phyloP scores from a whole-genome alignment of 2,113 vertebrate genomes.

The Strix aluco region DNA sequence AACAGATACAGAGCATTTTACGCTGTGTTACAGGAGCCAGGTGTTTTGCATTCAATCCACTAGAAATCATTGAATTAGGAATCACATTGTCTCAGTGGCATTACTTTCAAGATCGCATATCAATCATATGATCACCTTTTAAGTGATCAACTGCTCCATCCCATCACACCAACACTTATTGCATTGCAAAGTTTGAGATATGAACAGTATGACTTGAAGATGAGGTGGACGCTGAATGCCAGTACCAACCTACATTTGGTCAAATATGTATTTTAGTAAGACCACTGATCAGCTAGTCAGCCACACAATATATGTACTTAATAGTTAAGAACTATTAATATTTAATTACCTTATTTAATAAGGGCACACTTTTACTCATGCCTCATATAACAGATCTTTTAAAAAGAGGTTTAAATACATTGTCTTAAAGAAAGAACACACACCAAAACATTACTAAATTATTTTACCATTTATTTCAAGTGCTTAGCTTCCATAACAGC shows the following conservation, averaged over 20 bases:
- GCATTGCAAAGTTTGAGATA: background rate
- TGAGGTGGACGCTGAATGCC: background rate
- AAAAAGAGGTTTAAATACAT: background rate
- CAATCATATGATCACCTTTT: background rate
- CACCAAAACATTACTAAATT: background rate
- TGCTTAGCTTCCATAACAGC: background rate
- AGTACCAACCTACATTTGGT: background rate
- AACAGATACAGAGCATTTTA: background rate
- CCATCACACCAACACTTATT: background rate
- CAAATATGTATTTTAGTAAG: background rate
- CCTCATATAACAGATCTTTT: background rate
- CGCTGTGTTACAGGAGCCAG: accelerated
- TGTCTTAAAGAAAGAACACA: background rate
- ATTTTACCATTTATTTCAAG: background rate
- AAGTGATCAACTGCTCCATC: background rate
- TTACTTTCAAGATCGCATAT: background rate
- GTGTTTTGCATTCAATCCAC: background rate
- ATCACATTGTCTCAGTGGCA: background rate
- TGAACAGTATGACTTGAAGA: background rate
- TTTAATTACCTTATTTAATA: background rate
- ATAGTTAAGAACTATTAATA: background rate
- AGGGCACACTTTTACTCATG: background rate
- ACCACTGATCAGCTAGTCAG: background rate
- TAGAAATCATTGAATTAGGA: background rate
- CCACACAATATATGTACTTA: background rate